Conservation (phyloP, 2,113 vertebrate genomes). For the Heteronetta atricapilla region DNA sequence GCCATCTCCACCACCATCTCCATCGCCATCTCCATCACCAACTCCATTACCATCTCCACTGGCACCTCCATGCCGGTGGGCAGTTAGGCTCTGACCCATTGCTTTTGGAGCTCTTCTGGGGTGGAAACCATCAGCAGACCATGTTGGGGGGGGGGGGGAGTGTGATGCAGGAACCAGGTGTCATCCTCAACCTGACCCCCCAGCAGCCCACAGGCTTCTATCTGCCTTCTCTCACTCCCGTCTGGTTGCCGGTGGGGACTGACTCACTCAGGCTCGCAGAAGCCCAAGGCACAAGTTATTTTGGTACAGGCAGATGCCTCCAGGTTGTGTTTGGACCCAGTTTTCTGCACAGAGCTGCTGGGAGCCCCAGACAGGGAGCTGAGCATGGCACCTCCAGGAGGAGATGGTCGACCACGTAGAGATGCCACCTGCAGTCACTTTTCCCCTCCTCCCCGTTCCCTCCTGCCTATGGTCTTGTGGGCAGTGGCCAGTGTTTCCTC, state of each 20-base stretch:
- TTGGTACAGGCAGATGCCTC: neutral
- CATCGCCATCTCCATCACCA: neutral
- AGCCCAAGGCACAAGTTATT: neutral
- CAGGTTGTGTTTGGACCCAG: neutral
- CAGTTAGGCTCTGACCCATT: fast-evolving
- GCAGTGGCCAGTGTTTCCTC: neutral
- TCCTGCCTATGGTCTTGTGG: neutral
- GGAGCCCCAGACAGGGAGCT: neutral
- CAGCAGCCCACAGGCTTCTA: neutral
- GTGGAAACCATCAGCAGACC: neutral
- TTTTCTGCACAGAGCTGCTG: neutral
- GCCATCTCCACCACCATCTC: too few species aligned
- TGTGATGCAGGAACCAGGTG: neutral
- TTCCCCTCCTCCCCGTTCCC: neutral
- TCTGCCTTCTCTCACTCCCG: neutral
- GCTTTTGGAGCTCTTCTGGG: fast-evolving
- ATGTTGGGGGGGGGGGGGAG: neutral
- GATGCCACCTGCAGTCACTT: neutral
- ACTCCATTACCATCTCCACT: neutral
- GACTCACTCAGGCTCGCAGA: neutral
- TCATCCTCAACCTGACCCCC: neutral
- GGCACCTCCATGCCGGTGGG: neutral
- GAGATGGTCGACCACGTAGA: neutral
- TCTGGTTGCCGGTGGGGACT: neutral
- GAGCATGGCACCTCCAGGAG: neutral